phyloP scores from a whole-genome alignment of 2,888 invertebrate species.

The Acanthosoma haemorrhoidale region DNA sequence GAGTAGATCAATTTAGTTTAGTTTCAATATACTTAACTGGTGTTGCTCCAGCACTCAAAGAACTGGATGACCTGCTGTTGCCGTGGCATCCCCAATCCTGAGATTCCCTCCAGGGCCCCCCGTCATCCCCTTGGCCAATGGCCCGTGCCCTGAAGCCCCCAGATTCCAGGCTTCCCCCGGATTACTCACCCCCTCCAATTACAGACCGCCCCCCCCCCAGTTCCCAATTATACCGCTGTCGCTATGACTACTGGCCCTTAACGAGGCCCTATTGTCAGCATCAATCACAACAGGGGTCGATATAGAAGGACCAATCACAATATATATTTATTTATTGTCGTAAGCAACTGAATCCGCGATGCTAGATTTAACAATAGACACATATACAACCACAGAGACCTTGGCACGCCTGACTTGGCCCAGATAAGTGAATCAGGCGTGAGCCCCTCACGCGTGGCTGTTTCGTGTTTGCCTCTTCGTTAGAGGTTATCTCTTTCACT shows the following conservation, averaged over 20 bases:
- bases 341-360: no score
- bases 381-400: background rate
- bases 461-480: background rate
- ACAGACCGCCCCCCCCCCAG: background rate
- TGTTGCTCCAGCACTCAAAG: no score
- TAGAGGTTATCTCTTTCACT: background rate
- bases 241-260: background rate
- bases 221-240: background rate
- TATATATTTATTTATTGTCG: background rate
- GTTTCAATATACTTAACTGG: no score
- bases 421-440: background rate
- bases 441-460: background rate
- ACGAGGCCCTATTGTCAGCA: slow-evolving; percentile 5
- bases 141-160: background rate
- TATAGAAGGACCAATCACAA: background rate
- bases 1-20: no score
- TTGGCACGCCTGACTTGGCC: background rate
- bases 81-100: no score
- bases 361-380: no score
- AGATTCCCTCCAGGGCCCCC: background rate
- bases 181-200: slow-evolving; percentile 6
- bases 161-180: background rate
- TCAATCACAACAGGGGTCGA: background rate
- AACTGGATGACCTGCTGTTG: no score
- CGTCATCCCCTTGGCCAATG: background rate